A percentile compares a stretch with the other conserved stretches of the same genome.
phyloP scores from a whole-genome alignment of 2,113 vertebrate genomes.

The Elephantulus edwardii region DNA sequence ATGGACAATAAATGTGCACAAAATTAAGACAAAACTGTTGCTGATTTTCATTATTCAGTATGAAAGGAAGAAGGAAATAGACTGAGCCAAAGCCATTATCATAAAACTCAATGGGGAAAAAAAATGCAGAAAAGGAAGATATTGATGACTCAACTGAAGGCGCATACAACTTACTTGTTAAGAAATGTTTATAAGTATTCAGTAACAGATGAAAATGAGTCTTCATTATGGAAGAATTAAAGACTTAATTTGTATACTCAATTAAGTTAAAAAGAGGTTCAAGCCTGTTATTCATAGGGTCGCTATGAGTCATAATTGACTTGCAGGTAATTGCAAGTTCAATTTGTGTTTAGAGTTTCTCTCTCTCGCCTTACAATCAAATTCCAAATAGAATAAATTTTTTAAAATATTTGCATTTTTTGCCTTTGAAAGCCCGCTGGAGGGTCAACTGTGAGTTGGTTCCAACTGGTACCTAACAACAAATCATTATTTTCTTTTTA shows the following conservation, averaged over 20 bases:
- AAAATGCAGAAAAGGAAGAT: neutral
- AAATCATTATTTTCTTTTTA: neutral
- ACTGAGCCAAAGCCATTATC: neutral
- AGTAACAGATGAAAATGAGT: neutral
- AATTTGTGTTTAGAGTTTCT: neutral
- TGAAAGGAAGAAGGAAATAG: neutral
- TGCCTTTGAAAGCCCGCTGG: no score
- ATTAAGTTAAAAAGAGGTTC: neutral
- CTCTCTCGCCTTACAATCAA: conserved; percentile 8
- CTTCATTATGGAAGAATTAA: neutral
- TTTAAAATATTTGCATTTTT: conserved; percentile 6
- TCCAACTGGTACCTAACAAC: no score
- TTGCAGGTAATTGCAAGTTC: neutral
- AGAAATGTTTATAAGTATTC: neutral
- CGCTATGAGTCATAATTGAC: no score
- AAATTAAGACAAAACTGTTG: neutral
- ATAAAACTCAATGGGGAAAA: neutral
- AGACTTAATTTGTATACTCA: neutral
- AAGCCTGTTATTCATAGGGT: no score
- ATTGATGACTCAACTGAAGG: neutral
- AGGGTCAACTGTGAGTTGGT: no score
- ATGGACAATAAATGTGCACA: neutral
- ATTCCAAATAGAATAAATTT: conserved; percentile 29
- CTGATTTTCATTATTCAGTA: neutral
- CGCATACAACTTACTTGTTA: neutral